Conservation (phyloP, 2,888 invertebrate genomes). For the Spicauda simplicius region DNA sequence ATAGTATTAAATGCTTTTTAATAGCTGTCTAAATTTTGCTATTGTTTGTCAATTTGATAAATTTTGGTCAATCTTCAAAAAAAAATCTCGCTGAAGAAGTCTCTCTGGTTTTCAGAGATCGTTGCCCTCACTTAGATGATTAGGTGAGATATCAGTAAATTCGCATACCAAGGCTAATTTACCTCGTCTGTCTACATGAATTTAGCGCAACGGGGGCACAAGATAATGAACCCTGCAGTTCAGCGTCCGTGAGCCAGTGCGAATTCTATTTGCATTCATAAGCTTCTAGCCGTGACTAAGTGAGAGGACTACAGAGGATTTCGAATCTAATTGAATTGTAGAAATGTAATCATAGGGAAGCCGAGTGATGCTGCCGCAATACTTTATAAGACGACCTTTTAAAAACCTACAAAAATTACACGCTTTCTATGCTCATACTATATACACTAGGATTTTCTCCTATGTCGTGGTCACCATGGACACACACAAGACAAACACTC, state of each 20-base stretch:
- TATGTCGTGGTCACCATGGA: no score
- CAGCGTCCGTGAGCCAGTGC: constrained; percentile 7
- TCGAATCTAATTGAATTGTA: constrained; percentile 17
- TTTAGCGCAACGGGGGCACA: neutral
- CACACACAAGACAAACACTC: no score
- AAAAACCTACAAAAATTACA: neutral
- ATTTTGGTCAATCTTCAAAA: neutral
- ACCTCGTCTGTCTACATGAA: constrained; percentile 12
- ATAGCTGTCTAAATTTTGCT: no score
- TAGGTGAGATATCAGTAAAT: neutral
- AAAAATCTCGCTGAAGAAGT: neutral
- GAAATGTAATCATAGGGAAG: constrained; percentile 10
- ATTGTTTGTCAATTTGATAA: neutral
- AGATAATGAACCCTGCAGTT: constrained; percentile 24
- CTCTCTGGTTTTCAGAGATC: neutral
- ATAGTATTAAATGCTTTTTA: no score
- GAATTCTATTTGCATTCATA: constrained; percentile 34
- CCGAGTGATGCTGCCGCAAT: no score
- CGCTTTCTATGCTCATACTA: no score
- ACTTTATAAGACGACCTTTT: no score
- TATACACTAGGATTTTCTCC: no score
- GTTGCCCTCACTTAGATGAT: neutral
- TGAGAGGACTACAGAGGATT: constrained; percentile 22
- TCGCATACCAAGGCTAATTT: constrained; percentile 4
- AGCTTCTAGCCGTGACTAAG: constrained; percentile 22